Base-by-base conservation (phyloP, 1,140 invertebrate genomes). In the Pogonomyrmex californicus region DNA sequence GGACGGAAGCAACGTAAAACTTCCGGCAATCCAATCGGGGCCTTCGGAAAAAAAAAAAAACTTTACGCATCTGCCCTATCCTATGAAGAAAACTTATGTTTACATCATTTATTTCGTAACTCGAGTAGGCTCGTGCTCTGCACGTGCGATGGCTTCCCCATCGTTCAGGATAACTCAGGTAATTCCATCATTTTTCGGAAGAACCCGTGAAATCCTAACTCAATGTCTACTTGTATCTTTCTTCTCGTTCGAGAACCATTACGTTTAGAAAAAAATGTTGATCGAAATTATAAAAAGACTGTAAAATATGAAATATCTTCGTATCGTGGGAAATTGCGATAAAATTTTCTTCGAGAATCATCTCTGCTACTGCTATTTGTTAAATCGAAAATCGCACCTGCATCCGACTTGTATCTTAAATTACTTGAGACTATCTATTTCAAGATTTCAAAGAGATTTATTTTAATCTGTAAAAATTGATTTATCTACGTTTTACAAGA, bases 41-140 rank as follows among this genome's bases (percentile, higher is more conserved):
- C 49, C 38, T 71, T n/a, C 10, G 38, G 41, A 38, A 30, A 71
- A 30, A 14, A 33, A 54, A 66, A 58, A 71, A 71, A 82, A 82
- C 66, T 60, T 82, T 73, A 58, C 51, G 51, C 66, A 73, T 82
- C 66, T 73, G 66, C 17, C 41, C 60, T 30, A 30, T 10, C 17
- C 0, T 23, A 23, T 23, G 41, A 73, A 23, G 79, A 73, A 82
- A 82, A 82, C 79, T 82, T 82, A 82, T 51, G 66, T 60, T 58
- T 58, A 60, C 66, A 44, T 73, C 51, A 73, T 73, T 82, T 82
- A 82, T 82, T 82, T 12, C 51, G 79, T 82, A 82, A 82, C 79
- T 47, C 30, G 79, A 82, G 79, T 33, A 71, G 79, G 41, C 79
- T 51, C 79, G 79, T 82, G 79, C 38, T 17, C 41, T 23, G 79